Percentiles rank a stretch among this genome's conserved stretches.
phyloP scores from a whole-genome alignment of 2,797 vertebrate species.

The Notolabrus celidotus region DNA sequence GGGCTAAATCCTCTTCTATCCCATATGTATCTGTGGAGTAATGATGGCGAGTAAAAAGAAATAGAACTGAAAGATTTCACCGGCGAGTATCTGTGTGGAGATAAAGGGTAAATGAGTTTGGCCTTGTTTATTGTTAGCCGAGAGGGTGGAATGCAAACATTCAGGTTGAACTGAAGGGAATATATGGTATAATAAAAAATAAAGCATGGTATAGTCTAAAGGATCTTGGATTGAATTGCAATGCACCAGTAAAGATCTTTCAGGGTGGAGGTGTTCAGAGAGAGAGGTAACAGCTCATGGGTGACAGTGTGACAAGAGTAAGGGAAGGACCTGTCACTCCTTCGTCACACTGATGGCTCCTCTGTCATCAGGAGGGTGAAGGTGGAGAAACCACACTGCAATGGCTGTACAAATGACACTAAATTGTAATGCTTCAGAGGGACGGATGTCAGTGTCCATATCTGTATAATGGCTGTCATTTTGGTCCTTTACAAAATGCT shows the following conservation, averaged over 20 bases:
- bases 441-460: conserved; percentile 8
- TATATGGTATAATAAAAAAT: not conserved
- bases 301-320: conserved; percentile 70
- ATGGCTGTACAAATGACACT: conserved; percentile 52
- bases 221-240: conserved; percentile 61
- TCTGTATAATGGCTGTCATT: conserved; percentile 1
- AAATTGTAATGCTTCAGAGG: conserved; percentile 41
- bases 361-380: conserved; percentile 49
- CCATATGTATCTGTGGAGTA: conserved; percentile 49
- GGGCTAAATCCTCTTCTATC: conserved; percentile 41
- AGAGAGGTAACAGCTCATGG: conserved; percentile 65
- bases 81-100: conserved; percentile 22
- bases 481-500: conserved; percentile 10
- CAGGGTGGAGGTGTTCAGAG: conserved; percentile 59
- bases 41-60: conserved; percentile 57
- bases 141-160: conserved; percentile 22
- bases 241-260: conserved; percentile 47
- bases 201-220: not conserved
- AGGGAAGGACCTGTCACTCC: conserved; percentile 56
- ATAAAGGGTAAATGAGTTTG: conserved; percentile 37
- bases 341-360: conserved; percentile 62
- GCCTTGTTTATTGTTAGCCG: conserved; percentile 43
- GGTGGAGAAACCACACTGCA: conserved; percentile 34
- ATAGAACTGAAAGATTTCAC: conserved; percentile 57
- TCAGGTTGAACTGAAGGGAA: not conserved